These are phyloP conservation scores for Chrysomallon squamiferum DNA, from an alignment of 1,140 invertebrate species.

Conservation along the genomic window DNA sequence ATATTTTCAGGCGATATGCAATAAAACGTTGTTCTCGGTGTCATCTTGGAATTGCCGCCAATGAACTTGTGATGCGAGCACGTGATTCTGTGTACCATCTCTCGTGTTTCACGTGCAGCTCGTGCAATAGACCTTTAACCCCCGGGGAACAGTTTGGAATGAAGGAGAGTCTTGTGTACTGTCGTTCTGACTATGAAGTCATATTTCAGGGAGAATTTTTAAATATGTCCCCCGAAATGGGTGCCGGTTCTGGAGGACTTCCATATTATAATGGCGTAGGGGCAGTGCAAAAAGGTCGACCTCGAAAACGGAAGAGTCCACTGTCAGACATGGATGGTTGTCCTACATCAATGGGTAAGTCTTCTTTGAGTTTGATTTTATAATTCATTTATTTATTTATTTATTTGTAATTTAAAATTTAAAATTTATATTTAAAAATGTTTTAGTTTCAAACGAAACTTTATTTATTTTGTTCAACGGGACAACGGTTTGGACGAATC, in stretches of 20 bases:
- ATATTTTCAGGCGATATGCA: slow-evolving; percentile 60
- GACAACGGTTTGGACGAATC: too few species aligned
- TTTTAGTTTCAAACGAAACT: too few species aligned
- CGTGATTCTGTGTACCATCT: slow-evolving; percentile 65
- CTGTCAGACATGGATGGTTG: slow-evolving; percentile 32
- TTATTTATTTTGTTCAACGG: too few species aligned
- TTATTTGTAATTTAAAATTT: too few species aligned
- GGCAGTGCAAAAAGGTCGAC: slow-evolving; percentile 77
- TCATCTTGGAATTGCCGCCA: slow-evolving; percentile 79
- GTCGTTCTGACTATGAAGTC: slow-evolving; percentile 64
- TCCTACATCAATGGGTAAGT: slow-evolving; percentile 30
- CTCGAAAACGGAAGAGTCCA: slow-evolving; percentile 38
- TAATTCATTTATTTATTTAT: too few species aligned
- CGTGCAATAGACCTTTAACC: slow-evolving; percentile 74
- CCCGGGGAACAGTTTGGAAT: slow-evolving; percentile 85
- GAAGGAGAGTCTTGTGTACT: slow-evolving; percentile 64
- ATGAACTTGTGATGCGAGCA: slow-evolving; percentile 73
- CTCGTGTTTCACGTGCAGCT: slow-evolving; percentile 57
- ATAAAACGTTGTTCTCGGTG: slow-evolving; percentile 82
- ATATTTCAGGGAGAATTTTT: slow-evolving; percentile 49
- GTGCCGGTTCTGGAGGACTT: slow-evolving; percentile 39
- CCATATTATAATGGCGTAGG: slow-evolving; percentile 76
- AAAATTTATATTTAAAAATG: too few species aligned
- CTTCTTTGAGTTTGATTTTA: too few species aligned
- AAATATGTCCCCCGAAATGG: slow-evolving; percentile 33